A percentile compares a stretch with the other conserved stretches of the same genome.
These are phyloP conservation scores for Oedothorax gibbosus DNA, from an alignment of 1,140 invertebrate genomes.

Conservation along the genomic window DNA sequence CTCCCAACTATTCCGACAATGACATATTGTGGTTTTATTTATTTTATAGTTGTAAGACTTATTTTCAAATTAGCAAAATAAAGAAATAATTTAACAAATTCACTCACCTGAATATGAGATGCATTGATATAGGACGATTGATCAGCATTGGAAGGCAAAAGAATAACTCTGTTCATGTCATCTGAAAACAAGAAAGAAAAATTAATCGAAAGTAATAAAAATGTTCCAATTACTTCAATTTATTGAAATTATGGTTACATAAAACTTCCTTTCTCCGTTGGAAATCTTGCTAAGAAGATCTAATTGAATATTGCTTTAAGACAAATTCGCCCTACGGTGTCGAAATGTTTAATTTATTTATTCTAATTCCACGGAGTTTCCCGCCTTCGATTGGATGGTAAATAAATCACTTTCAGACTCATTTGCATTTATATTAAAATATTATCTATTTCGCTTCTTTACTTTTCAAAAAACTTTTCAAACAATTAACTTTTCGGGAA, in stretches of 20 bases:
- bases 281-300: neutral
- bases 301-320: slow-evolving; percentile 19
- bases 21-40: neutral
- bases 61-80: neutral
- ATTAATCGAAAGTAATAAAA: slow-evolving; percentile 1
- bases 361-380: slow-evolving; percentile 2
- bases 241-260: neutral
- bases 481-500: no score
- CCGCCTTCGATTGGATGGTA: slow-evolving; percentile 64
- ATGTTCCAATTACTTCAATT: neutral
- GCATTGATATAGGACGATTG: slow-evolving; percentile 97
- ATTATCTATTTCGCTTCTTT: slow-evolving; percentile 36
- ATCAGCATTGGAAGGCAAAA: slow-evolving; percentile 84
- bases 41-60: neutral
- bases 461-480: no score
- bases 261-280: neutral
- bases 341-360: slow-evolving; percentile 32
- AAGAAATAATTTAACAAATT: neutral
- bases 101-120: slow-evolving; percentile 88
- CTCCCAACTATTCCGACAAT: no score
- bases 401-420: neutral
- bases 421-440: slow-evolving; percentile 67
- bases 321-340: neutral
- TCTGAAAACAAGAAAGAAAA: slow-evolving; percentile 66
- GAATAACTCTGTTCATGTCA: slow-evolving; percentile 88